Conservation (phyloP, 35 echinoderm and acorn worm species). For the Acanthaster planci region DNA sequence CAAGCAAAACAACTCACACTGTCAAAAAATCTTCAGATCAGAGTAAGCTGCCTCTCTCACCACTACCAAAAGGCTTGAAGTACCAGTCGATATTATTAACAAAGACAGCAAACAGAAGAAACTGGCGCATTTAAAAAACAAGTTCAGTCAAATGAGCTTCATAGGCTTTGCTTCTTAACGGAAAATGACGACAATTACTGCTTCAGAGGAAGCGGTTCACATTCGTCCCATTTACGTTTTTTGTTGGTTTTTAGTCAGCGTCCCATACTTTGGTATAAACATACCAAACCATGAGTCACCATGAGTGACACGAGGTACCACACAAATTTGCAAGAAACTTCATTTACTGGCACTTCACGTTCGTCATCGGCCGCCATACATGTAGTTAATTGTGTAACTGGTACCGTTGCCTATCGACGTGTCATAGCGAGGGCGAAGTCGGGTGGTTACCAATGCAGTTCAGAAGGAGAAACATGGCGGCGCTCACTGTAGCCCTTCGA, state of each 20-base stretch:
- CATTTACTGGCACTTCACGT: not conserved
- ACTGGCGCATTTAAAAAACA: too few relatives aligned
- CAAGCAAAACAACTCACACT: too few relatives aligned
- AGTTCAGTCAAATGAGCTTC: too few relatives aligned
- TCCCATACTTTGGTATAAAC: not conserved
- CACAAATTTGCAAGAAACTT: not conserved
- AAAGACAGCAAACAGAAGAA: too few relatives aligned
- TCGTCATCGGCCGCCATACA: not conserved
- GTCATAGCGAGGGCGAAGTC: not conserved
- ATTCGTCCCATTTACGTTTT: too few relatives aligned
- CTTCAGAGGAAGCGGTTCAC: too few relatives aligned
- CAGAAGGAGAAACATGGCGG: conserved; percentile 18
- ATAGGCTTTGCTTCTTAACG: too few relatives aligned
- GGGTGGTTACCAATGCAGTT: not conserved
- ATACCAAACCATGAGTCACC: not conserved
- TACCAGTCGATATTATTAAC: too few relatives aligned
- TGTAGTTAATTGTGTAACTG: not conserved
- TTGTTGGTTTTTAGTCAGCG: not conserved
- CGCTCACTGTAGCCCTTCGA: conserved; percentile 22
- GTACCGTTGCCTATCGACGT: not conserved
- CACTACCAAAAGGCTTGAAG: too few relatives aligned
- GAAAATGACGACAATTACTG: too few relatives aligned
- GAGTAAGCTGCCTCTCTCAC: too few relatives aligned
- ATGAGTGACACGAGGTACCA: not conserved
- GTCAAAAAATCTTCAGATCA: too few relatives aligned